These are phyloP conservation scores for Enteromius unitaeniatus DNA, from an alignment of 2,797 vertebrate species.

Conservation along the genomic window DNA sequence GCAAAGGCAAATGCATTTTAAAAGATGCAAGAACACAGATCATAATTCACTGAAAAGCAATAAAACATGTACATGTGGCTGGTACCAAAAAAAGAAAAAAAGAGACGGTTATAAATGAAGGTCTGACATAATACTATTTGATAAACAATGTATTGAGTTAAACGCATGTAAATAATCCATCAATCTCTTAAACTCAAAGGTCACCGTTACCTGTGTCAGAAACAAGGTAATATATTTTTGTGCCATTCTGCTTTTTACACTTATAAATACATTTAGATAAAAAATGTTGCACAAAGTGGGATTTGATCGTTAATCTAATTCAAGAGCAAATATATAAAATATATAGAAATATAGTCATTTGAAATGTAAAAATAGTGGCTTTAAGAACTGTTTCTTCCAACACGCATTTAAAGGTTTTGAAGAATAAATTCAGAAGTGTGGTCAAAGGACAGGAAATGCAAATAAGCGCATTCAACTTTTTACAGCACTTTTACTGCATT, in stretches of 20 bases:
- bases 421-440: background rate
- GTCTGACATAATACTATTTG: conserved; percentile 75
- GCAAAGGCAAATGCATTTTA: conserved; percentile 92
- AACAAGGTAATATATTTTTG: background rate
- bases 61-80: conserved; percentile 47
- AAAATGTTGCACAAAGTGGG: background rate
- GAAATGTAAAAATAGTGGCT: background rate
- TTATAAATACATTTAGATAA: background rate
- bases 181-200: conserved; percentile 61
- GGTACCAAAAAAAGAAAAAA: conserved; percentile 14
- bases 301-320: background rate
- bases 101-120: conserved; percentile 79
- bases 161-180: conserved; percentile 67
- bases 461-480: background rate
- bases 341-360: background rate
- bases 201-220: background rate
- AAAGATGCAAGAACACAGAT: conserved; percentile 88
- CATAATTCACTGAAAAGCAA: conserved; percentile 90
- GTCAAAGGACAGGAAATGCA: background rate
- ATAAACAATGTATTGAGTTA: conserved; percentile 70
- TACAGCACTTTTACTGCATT: background rate
- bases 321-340: background rate
- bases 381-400: background rate
- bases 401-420: background rate
- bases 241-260: conserved; percentile 10